Conservation (phyloP, 2,888 invertebrate genomes). For the Drosophila diplacantha region DNA sequence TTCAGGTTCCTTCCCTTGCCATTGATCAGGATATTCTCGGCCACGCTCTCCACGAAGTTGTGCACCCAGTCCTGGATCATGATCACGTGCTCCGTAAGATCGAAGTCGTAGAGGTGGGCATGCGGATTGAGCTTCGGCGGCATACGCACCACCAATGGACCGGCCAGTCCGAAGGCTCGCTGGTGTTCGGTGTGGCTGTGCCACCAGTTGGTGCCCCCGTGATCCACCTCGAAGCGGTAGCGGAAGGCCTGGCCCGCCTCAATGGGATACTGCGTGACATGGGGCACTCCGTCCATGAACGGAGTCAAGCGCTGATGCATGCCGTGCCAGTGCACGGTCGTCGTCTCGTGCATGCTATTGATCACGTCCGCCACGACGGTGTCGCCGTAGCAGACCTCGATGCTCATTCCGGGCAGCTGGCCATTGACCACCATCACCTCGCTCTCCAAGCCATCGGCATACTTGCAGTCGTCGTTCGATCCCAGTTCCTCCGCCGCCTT, state of each 20-base stretch:
- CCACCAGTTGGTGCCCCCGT: constrained; percentile 75
- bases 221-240: constrained; percentile 72
- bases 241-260: constrained; percentile 74
- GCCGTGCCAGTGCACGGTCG: constrained; percentile 76
- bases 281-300: constrained; percentile 75
- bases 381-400: constrained; percentile 74
- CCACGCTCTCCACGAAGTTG: constrained; percentile 61
- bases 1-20: constrained; percentile 68
- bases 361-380: constrained; percentile 73
- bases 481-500: constrained; percentile 37
- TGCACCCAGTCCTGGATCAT: constrained; percentile 74
- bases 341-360: constrained; percentile 72
- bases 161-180: constrained; percentile 72
- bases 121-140: constrained; percentile 63
- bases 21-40: constrained; percentile 72
- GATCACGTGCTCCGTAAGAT: constrained; percentile 68
- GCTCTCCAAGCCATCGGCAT: constrained; percentile 68
- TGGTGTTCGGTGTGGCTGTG: constrained; percentile 74
- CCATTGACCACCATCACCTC: constrained; percentile 73
- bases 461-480: constrained; percentile 66
- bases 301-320: constrained; percentile 71
- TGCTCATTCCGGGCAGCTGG: constrained; percentile 65
- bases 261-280: constrained; percentile 75
- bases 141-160: constrained; percentile 66
- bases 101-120: constrained; percentile 69